Conservation (phyloP, 2,797 vertebrate genomes). For the Sebastes cheni region DNA sequence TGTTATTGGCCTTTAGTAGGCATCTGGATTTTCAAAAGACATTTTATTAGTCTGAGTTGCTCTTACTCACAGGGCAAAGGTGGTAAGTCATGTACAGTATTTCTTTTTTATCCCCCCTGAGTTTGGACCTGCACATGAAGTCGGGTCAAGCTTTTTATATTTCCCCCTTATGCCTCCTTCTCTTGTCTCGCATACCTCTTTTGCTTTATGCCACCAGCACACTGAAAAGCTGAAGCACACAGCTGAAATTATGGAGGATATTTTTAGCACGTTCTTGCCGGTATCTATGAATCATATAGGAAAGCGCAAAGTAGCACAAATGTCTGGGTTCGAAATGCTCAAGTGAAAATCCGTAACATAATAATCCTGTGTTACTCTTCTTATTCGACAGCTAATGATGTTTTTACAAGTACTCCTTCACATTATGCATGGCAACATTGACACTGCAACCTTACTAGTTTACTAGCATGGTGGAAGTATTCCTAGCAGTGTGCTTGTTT, state of each 20-base stretch:
- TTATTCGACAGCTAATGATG: slow-evolving; percentile 34
- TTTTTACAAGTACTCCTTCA: slow-evolving; percentile 61
- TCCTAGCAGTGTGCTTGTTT: slow-evolving; percentile 86
- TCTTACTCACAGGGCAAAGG: slow-evolving; percentile 76
- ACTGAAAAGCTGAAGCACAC: slow-evolving; percentile 25
- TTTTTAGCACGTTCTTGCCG: slow-evolving; percentile 12
- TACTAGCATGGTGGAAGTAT: slow-evolving; percentile 89
- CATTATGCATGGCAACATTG: slow-evolving; percentile 76
- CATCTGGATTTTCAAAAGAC: slow-evolving; percentile 72
- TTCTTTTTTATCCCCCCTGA: slow-evolving; percentile 68
- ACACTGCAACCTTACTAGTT: slow-evolving; percentile 76
- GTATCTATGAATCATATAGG: slow-evolving; percentile 14
- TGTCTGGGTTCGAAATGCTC: slow-evolving; percentile 22
- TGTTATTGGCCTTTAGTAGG: slow-evolving; percentile 71
- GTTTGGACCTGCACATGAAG: slow-evolving; percentile 63
- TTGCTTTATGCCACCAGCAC: slow-evolving; percentile 51
- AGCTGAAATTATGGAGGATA: slow-evolving; percentile 16
- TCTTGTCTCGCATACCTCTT: slow-evolving; percentile 51
- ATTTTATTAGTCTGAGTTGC: slow-evolving; percentile 77
- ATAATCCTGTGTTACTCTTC: slow-evolving; percentile 37
- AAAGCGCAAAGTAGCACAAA: slow-evolving; percentile 16
- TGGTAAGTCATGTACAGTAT: slow-evolving; percentile 76
- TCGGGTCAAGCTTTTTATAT: slow-evolving; percentile 72
- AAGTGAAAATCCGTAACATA: slow-evolving; percentile 3
- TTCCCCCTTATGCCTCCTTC: slow-evolving; percentile 54